Conservation (phyloP, 1,140 invertebrate species). For the Tenebrio molitor region DNA sequence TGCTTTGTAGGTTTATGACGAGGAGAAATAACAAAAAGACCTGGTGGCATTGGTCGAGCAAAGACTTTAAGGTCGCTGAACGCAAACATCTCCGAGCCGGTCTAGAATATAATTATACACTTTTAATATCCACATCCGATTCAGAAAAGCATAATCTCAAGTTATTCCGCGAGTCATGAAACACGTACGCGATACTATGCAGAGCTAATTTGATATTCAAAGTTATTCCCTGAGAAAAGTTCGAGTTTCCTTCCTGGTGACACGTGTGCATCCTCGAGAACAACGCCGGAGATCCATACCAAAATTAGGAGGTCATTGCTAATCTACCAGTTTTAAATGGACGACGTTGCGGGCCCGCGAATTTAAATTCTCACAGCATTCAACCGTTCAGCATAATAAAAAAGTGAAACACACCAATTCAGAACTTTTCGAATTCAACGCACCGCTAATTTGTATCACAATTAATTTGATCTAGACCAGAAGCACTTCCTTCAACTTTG, state of each 20-base stretch:
- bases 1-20: conserved; percentile 5
- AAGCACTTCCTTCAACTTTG: neutral
- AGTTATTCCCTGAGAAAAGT: conserved; percentile 30
- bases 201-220: conserved; percentile 30
- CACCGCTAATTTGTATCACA: neutral
- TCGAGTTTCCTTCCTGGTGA: neutral
- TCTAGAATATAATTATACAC: conserved; percentile 48
- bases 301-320: conserved; percentile 1
- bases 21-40: conserved; percentile 15
- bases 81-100: conserved; percentile 28
- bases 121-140: conserved; percentile 41
- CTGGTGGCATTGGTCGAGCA: conserved; percentile 26
- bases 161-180: conserved; percentile 35
- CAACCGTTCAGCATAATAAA: neutral
- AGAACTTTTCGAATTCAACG: neutral
- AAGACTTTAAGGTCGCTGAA: conserved; percentile 45
- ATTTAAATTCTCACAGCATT: neutral
- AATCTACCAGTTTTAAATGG: neutral
- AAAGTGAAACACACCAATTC: neutral
- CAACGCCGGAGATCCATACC: neutral
- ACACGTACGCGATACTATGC: conserved; percentile 38
- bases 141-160: conserved; percentile 38
- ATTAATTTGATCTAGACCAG: neutral
- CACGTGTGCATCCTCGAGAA: neutral
- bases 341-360: neutral